phyloP scores from a whole-genome alignment of 2,113 vertebrate species.

The Herpetotheres cachinnans region DNA sequence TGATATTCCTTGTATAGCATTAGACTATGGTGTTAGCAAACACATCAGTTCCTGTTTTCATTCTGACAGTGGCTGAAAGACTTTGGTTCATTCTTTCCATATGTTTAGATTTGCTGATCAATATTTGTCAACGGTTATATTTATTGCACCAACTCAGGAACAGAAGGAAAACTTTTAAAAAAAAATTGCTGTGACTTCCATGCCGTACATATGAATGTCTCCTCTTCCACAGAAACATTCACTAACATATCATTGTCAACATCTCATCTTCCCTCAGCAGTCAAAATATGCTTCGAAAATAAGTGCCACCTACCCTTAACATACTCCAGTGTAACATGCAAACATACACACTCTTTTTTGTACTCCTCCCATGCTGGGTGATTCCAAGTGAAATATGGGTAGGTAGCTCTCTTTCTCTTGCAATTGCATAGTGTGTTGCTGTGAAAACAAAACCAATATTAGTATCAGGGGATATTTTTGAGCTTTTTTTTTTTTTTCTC shows the following conservation, averaged over 20 bases:
- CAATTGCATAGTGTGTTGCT: conserved; percentile 37
- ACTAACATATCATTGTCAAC: conserved; percentile 12
- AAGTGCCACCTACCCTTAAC: conserved; percentile 39
- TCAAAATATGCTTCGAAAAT: conserved; percentile 43
- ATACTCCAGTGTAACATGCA: conserved; percentile 15
- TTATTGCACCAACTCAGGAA: not conserved
- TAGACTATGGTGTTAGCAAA: not conserved
- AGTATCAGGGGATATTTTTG: conserved; percentile 71
- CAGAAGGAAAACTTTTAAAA: conserved; percentile 35
- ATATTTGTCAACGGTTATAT: not conserved
- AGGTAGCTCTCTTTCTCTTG: conserved; percentile 19
- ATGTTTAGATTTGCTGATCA: not conserved
- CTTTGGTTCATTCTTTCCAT: not conserved
- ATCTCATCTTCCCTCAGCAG: conserved; percentile 8
- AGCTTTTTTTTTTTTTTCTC: conserved; percentile 23
- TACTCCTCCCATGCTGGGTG: conserved; percentile 12
- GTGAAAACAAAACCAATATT: conserved; percentile 77
- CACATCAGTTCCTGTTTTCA: not conserved
- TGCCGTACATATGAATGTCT: not conserved
- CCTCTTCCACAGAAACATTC: not conserved
- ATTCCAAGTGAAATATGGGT: conserved; percentile 60
- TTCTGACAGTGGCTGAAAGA: not conserved
- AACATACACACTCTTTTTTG: not conserved
- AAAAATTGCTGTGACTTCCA: not conserved
- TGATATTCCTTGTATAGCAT: not conserved